Conservation (phyloP, 2,113 vertebrate genomes). For the Pygoscelis antarcticus region DNA sequence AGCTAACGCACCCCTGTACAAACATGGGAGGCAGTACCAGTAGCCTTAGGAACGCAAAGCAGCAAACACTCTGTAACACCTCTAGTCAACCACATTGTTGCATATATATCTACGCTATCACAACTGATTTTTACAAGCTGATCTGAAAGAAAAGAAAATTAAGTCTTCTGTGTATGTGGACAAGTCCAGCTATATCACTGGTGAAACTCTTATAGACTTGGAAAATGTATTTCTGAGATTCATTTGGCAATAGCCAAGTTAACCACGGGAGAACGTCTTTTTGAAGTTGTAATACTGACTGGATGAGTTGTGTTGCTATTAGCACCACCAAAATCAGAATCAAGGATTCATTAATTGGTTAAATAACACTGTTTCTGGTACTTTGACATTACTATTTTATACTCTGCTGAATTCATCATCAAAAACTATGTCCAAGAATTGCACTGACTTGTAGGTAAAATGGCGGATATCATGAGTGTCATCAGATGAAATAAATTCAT, state of each 20-base stretch:
- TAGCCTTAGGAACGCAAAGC: neutral
- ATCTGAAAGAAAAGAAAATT: neutral
- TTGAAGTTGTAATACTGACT: neutral
- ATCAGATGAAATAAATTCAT: neutral
- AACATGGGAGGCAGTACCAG: neutral
- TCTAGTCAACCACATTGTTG: neutral
- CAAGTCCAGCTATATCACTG: neutral
- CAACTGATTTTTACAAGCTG: neutral
- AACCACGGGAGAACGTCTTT: neutral
- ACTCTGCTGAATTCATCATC: neutral
- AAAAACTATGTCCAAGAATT: neutral
- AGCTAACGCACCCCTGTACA: neutral
- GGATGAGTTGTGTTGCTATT: neutral
- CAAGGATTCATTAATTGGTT: neutral
- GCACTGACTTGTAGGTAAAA: neutral
- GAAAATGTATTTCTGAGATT: neutral
- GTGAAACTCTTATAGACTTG: neutral
- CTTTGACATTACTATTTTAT: neutral
- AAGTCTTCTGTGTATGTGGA: neutral
- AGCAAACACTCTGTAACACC: neutral
- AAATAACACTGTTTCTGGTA: neutral
- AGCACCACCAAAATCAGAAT: neutral
- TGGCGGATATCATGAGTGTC: neutral
- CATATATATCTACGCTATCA: neutral
- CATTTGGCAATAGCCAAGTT: neutral